Conservation (phyloP, 2,888 invertebrate genomes). For the Cryptus viduatorius region DNA sequence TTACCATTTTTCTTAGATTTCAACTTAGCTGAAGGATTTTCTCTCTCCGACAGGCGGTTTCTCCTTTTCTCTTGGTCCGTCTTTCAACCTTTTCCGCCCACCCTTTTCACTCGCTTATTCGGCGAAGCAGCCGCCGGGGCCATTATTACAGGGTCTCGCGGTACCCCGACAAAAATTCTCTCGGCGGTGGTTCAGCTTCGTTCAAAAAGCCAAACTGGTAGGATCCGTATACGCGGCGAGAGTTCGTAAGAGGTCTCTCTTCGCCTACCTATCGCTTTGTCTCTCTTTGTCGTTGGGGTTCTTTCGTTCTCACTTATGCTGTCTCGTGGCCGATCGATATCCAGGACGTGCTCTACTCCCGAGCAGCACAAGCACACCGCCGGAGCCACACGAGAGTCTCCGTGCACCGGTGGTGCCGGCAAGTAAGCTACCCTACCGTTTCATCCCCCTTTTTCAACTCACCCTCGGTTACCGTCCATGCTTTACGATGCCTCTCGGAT, state of each 20-base stretch:
- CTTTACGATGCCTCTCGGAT: constrained; percentile 64
- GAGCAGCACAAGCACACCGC: constrained; percentile 1
- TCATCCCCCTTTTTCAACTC: constrained; percentile 56
- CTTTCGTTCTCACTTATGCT: constrained; percentile 52
- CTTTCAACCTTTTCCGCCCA: constrained; percentile 4
- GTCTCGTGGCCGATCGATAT: constrained; percentile 64
- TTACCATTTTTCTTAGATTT: constrained; percentile 8
- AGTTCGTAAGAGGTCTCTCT: constrained; percentile 52
- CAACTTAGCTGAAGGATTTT: constrained; percentile 27
- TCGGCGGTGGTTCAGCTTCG: constrained; percentile 43
- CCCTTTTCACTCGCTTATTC: constrained; percentile 42
- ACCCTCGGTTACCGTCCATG: constrained; percentile 51
- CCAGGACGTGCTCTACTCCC: constrained; percentile 56
- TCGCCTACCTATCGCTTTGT: constrained; percentile 50
- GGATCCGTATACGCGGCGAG: constrained; percentile 51
- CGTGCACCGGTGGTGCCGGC: constrained; percentile 39
- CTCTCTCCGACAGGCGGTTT: constrained; percentile 11
- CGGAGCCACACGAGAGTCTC: constrained; percentile 29
- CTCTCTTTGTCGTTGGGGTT: constrained; percentile 44
- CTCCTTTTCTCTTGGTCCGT: constrained; percentile 11
- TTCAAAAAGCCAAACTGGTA: constrained; percentile 54
- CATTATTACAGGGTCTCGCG: constrained; percentile 50
- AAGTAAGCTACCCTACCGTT: constrained; percentile 44
- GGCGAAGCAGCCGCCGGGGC: constrained; percentile 35
- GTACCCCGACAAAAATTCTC: constrained; percentile 41